Base-by-base conservation (phyloP, 2,797 vertebrate species). In the Choloepus didactylus region DNA sequence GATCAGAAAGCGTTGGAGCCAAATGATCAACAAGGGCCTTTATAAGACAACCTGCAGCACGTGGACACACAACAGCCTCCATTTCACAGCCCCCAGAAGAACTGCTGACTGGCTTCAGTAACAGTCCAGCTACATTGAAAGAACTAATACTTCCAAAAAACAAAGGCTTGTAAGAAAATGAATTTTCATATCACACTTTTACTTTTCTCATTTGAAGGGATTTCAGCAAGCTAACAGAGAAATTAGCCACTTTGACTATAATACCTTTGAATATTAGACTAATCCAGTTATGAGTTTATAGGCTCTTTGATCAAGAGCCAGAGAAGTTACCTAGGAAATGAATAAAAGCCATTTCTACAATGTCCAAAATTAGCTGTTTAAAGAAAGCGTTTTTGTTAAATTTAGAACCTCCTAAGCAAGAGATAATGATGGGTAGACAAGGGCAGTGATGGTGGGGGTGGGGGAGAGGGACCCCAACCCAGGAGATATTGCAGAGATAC, bases 161-260 rank as follows among this genome's bases (percentile, higher is more conserved):
- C 62, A 94, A 94, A 82, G 27, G 54, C 89, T 41, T 72, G 4
- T 1, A 35, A 54, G 79, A 88, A 95, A 97, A 94, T 44, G 81
- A 95, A 92, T 93, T 96, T 93, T 83, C 49, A 44, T 91, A 90
- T 92, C 83, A 27, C 69, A 93, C 69, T 86, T 96, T 87, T 79
- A 79, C 94, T 91, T 91, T 96, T 60, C 76, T 94, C 86, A 56
- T 89, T 89, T 73, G 62, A 96, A 91, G 84, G 92, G 62, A 77
- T 96, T 96, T 96, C 84, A 67, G 64, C 29, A 29, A 92, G 82
- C 87, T 93, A 96, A 96, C 89, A 79, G 81, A 95, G 91, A 72
- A 97, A 95, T 96, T 96, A 94, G 88, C 87, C 86, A 95, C 94
- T 98, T 97, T 97, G 97, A 87, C 91, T 91, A 35, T 83, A 91